Percentiles rank a stretch among this genome's conserved stretches.
These are phyloP conservation scores for Mythimna vitellina DNA, from an alignment of 2,888 invertebrate genomes.

Conservation along the genomic window DNA sequence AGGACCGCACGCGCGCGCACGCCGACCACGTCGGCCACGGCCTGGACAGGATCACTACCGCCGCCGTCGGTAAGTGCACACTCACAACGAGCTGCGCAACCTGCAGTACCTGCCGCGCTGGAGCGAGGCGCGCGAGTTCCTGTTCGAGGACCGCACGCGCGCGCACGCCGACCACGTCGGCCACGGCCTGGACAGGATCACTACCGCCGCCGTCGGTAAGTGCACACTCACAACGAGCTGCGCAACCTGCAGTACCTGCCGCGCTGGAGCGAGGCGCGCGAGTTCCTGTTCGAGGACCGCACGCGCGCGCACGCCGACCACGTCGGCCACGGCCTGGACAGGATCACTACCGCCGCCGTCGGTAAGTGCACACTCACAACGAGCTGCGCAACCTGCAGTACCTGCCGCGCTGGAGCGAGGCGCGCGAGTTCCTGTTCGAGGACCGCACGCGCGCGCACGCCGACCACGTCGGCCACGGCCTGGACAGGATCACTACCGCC, in stretches of 20 bases:
- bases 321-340: no score
- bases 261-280: constrained; percentile 88
- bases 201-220: no score
- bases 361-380: no score
- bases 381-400: no score
- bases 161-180: no score
- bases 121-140: constrained; percentile 96
- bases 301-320: no score
- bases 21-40: constrained; percentile 99
- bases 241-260: no score
- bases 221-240: no score
- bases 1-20: constrained; percentile 99
- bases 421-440: constrained; percentile 98
- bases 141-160: no score
- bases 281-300: no score
- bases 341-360: no score
- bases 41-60: constrained; percentile 98
- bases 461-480: constrained; percentile 99
- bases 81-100: constrained; percentile 88
- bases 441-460: constrained; percentile 99
- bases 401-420: constrained; percentile 71
- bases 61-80: constrained; percentile 94
- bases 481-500: constrained; percentile 98
- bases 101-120: constrained; percentile 97
- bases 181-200: no score